A percentile compares a stretch with the other conserved stretches of the same genome.
phyloP scores from a whole-genome alignment of 1,140 invertebrate species.

The Ceratoteleas bidentatus region DNA sequence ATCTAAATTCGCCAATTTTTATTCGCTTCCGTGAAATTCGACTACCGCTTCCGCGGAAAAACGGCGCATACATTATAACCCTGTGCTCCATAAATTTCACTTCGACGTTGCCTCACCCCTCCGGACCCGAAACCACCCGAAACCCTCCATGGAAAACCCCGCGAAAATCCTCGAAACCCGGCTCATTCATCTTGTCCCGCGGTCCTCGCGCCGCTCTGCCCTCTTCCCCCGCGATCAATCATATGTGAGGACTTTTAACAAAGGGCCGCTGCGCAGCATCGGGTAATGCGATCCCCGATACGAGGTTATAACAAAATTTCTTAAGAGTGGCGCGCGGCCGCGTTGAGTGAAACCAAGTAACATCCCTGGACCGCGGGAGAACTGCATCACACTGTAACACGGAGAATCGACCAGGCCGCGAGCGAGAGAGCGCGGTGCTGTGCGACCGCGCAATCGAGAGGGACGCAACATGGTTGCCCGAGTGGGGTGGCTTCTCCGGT shows the following conservation, averaged over 20 bases:
- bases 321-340: conserved; percentile 45
- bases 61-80: no score
- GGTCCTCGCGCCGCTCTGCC: no score
- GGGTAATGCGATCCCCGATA: conserved; percentile 42
- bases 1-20: no score
- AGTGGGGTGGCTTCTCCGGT: conserved; percentile 48
- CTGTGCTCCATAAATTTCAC: no score
- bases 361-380: conserved; percentile 54
- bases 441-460: not conserved
- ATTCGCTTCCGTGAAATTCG: no score
- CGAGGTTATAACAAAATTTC: conserved; percentile 52
- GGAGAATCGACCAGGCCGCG: conserved; percentile 50
- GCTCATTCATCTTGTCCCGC: no score
- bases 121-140: no score
- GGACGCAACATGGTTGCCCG: conserved; percentile 6
- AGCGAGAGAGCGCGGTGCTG: conserved; percentile 5
- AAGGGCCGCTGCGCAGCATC: conserved; percentile 21
- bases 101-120: no score
- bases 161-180: no score
- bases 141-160: no score
- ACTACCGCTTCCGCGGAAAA: no score
- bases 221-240: conserved; percentile 3
- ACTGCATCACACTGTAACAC: conserved; percentile 52
- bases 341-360: conserved; percentile 51
- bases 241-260: conserved; percentile 9